These are phyloP conservation scores for Cecropterus lyciades DNA, from an alignment of 1,140 invertebrate species.

Conservation along the genomic window DNA sequence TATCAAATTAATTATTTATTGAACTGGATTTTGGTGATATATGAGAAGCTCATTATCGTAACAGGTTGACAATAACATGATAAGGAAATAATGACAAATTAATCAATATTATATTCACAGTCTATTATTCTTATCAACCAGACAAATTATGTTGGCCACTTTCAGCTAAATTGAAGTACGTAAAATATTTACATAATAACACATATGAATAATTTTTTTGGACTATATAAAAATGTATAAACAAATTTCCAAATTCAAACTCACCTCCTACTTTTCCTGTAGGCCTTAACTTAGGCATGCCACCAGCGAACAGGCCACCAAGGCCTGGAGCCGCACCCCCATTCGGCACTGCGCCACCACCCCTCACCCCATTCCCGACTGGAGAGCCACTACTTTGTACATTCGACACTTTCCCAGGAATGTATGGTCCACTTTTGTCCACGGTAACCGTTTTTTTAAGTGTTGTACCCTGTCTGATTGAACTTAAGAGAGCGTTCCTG, in stretches of 20 bases:
- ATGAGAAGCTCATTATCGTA: slow-evolving; percentile 11
- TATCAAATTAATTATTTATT: no score
- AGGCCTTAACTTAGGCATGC: slow-evolving; percentile 94
- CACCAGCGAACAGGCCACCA: slow-evolving; percentile 92
- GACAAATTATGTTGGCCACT: neutral
- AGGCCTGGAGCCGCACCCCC: slow-evolving; percentile 85
- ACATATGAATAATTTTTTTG: no score
- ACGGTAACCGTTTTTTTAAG: slow-evolving; percentile 95
- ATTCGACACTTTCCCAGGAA: slow-evolving; percentile 86
- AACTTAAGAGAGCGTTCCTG: slow-evolving; percentile 89
- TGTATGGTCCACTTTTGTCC: slow-evolving; percentile 93
- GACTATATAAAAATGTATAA: no score
- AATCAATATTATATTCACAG: slow-evolving; percentile 1
- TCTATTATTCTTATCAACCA: slow-evolving; percentile 9
- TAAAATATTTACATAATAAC: neutral
- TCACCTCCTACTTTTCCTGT: slow-evolving; percentile 86
- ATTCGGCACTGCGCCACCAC: slow-evolving; percentile 78
- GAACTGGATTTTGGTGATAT: neutral
- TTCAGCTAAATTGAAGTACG: neutral
- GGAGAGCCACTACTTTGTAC: slow-evolving; percentile 49
- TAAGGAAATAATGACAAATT: slow-evolving; percentile 11
- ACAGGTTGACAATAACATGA: slow-evolving; percentile 15
- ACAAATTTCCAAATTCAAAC: neutral
- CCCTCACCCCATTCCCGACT: slow-evolving; percentile 69
- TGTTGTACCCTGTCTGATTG: slow-evolving; percentile 92